Evolutionary conservation across 1,140 invertebrate genomes (phyloP), one percentile per base, ranked within the genome.

Genomic region (Heliothis virescens): DNA sequence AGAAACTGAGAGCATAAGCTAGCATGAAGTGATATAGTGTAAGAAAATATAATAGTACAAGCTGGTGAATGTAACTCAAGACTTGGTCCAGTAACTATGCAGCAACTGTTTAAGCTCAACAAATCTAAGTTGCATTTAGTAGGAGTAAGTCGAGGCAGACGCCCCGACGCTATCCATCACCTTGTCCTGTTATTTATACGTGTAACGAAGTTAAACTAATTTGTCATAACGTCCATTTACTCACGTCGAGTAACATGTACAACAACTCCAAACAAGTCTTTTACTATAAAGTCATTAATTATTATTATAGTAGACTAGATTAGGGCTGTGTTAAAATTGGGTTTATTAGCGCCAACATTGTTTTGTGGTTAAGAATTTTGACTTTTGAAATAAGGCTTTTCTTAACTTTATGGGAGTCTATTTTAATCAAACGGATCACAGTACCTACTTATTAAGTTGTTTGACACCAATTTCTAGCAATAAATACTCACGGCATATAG

Each of bases 161-260:
- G 18, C 52, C 26, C 18, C 41, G 55, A 16, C 57, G 47, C 50
- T 75, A 75, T 75, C 72, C 72, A 75, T 75, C 67, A 71, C 67
- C 47, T 60, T 62, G 55, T 75, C 55, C 55, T 59, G 55, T 62
- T 75, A 75, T 75, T 73, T 73, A 75, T 62, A 75, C 72, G 72
- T 75, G 55, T 60, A 71, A 73, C 53, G 9, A 75, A 75, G 57
- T 75, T 75, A 62, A 47, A 75, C 72, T 75, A 75, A 75, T 75
- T 75, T 75, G 57, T 75, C 72, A 75, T 75, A 60, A 75, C 72
- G 57, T 75, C 72, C 72, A 60, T 75, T 75, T 75, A 75, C 55
- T 75, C 62, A 75, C 57, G 72, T 62, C 72, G 41, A 34, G 71
- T 62, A 75, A 75, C 16, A 62, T 72, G 69, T 72, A 18, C 18